Evolutionary conservation across 2,888 invertebrate species (phyloP).

Genomic region (Dioctria rufipes): DNA sequence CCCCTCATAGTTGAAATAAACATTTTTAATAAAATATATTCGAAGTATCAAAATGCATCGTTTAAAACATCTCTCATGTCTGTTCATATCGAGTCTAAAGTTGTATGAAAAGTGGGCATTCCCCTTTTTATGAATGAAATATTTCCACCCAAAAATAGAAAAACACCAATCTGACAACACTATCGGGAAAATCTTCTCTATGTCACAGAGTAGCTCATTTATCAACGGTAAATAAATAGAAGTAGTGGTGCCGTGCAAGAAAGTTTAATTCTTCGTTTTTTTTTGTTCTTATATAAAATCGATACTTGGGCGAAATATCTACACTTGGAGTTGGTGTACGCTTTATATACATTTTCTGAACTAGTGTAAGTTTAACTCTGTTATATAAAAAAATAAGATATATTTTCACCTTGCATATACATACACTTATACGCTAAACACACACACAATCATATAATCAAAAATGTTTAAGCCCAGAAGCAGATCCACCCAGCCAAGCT

Average conservation of each 20-base stretch:
- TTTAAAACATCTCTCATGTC: too few relatives aligned
- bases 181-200: background rate
- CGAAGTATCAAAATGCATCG: too few relatives aligned
- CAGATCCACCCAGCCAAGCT: background rate
- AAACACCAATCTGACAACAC: constrained; percentile 7
- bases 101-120: too few relatives aligned
- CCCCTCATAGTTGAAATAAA: too few relatives aligned
- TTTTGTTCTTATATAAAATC: background rate
- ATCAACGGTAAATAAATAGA: constrained; percentile 20
- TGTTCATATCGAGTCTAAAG: too few relatives aligned
- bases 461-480: background rate
- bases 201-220: background rate
- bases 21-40: too few relatives aligned
- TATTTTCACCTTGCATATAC: too few relatives aligned
- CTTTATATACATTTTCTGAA: background rate
- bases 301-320: background rate
- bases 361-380: too few relatives aligned
- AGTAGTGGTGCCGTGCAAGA: background rate
- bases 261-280: too few relatives aligned
- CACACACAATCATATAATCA: background rate
- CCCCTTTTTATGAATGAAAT: constrained; percentile 4
- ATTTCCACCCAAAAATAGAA: background rate
- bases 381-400: too few relatives aligned
- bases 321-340: background rate
- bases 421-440: background rate